A percentile compares a stretch with the other conserved stretches of the same genome.
These are phyloP conservation scores for Sakesphorus luctuosus DNA, from an alignment of 2,113 vertebrate species.

Conservation along the genomic window DNA sequence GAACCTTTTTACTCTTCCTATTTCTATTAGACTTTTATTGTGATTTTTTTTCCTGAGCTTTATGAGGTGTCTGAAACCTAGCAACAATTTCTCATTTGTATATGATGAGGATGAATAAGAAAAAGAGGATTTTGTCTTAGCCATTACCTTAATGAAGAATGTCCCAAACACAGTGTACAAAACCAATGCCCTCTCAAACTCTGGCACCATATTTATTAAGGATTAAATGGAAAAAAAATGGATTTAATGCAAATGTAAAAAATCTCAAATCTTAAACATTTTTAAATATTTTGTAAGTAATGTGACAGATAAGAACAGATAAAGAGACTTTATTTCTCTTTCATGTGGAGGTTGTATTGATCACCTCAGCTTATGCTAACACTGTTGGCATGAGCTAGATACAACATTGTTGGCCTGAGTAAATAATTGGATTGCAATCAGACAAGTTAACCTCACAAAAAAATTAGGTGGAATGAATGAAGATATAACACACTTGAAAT, in stretches of 20 bases:
- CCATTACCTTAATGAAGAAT: neutral
- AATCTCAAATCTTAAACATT: neutral
- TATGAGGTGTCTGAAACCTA: neutral
- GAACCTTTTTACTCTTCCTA: neutral
- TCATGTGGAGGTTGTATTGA: neutral
- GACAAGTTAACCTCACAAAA: neutral
- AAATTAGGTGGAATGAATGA: neutral
- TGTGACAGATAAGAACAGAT: neutral
- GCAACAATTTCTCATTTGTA: neutral
- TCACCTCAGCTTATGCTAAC: neutral
- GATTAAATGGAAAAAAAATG: neutral
- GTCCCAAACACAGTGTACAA: neutral
- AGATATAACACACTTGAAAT: neutral
- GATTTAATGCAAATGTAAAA: neutral
- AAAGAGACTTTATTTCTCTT: neutral
- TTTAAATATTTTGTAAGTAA: neutral
- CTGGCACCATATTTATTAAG: neutral
- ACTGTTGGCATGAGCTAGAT: neutral
- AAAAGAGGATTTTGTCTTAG: neutral
- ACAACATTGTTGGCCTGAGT: neutral
- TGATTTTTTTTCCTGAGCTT: neutral
- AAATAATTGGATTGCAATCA: neutral
- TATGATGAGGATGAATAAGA: neutral
- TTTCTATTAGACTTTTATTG: neutral
- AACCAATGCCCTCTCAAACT: fast-evolving